Conservation (phyloP, 2,113 vertebrate genomes). For the Nibea coibor region DNA sequence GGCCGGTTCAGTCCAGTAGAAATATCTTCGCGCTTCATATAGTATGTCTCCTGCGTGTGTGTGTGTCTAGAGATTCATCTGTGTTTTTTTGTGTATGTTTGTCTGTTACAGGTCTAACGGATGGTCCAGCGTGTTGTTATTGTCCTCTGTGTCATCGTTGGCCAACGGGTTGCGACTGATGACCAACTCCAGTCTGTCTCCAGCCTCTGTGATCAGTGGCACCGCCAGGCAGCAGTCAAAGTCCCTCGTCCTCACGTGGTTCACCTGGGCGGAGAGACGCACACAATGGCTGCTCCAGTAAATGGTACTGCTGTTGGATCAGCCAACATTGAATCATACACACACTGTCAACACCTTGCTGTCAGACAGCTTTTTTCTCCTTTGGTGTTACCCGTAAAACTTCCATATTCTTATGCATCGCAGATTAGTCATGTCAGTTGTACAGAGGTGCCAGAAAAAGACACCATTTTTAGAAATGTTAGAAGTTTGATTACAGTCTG, state of each 20-base stretch:
- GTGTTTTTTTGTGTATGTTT: slow-evolving; percentile 10
- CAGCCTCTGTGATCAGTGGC: slow-evolving; percentile 94
- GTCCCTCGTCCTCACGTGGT: slow-evolving; percentile 92
- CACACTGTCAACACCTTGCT: too few relatives aligned
- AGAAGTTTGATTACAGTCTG: too few relatives aligned
- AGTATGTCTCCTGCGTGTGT: slow-evolving; percentile 14
- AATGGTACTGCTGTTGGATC: neutral
- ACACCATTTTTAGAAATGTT: too few relatives aligned
- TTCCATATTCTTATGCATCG: too few relatives aligned
- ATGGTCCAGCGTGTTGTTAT: slow-evolving; percentile 74
- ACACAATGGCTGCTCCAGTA: neutral
- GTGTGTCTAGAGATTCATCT: slow-evolving; percentile 4
- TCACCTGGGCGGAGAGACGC: slow-evolving; percentile 82
- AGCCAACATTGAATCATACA: too few relatives aligned
- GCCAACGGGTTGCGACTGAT: slow-evolving; percentile 91
- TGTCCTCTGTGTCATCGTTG: slow-evolving; percentile 69
- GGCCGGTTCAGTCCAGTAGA: slow-evolving; percentile 2
- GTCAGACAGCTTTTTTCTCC: too few relatives aligned
- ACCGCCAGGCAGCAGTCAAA: slow-evolving; percentile 97
- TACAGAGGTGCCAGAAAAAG: too few relatives aligned
- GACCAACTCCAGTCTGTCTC: slow-evolving; percentile 92
- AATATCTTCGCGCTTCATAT: slow-evolving; percentile 11
- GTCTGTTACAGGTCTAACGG: slow-evolving; percentile 64
- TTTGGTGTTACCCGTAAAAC: too few relatives aligned
- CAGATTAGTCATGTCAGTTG: too few relatives aligned